Evolutionary conservation across 2,888 invertebrate genomes (phyloP).

Genomic region (Camponotus fellah): DNA sequence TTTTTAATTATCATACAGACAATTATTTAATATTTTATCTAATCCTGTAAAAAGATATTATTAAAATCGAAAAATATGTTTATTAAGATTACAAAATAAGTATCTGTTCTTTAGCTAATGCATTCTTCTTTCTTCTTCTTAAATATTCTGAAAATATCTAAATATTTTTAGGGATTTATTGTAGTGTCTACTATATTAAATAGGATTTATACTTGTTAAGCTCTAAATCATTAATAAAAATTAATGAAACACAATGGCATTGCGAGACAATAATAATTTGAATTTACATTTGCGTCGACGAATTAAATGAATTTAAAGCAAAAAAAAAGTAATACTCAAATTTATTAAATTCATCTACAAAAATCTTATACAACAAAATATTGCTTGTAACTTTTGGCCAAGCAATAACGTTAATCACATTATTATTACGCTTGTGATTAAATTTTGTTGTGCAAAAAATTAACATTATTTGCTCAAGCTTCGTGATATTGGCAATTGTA

Average conservation of each 20-base stretch:
- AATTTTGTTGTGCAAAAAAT: not conserved
- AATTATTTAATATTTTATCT: not conserved
- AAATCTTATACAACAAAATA: not conserved
- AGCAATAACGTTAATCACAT: not conserved
- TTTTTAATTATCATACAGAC: not conserved
- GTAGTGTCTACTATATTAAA: not conserved
- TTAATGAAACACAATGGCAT: not conserved
- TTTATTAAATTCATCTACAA: not conserved
- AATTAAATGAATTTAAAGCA: not conserved
- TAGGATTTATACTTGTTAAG: too few species aligned
- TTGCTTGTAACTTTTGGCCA: not conserved
- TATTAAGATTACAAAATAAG: not conserved
- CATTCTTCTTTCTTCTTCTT: not conserved
- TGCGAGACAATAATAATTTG: not conserved
- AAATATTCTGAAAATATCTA: not conserved
- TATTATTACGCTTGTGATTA: not conserved
- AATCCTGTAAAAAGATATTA: too few species aligned
- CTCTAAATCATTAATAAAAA: not conserved
- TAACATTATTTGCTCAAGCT: constrained; percentile 13
- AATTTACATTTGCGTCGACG: not conserved
- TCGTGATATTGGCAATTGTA: constrained; percentile 4
- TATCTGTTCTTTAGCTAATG: not conserved
- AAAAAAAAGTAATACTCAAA: not conserved
- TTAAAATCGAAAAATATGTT: not conserved
- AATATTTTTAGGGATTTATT: not conserved